Base-by-base conservation (phyloP, 2,888 invertebrate species). In the Himalopsyche tibetana region DNA sequence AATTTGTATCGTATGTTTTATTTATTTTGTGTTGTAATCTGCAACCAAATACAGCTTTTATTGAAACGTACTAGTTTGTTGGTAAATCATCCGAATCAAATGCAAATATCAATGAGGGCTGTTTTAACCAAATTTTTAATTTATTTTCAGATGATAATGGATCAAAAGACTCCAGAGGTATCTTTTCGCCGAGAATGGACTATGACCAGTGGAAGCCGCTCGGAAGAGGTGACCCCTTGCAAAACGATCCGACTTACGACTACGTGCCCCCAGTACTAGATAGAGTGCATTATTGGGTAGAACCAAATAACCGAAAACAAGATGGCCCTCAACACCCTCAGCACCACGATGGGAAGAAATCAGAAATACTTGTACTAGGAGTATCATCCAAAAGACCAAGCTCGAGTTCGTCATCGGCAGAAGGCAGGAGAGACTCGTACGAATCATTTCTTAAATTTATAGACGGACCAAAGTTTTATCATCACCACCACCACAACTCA, bases 131-230 rank as follows among this genome's bases (percentile, higher is more conserved):
- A 63, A 12, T 84, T n/a, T 80, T 38, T 55, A 82, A 83, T 69
- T 40, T 83, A 40, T 5, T 89, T 90, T 79, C 89, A 90, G 90
- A 89, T 88, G 89, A 89, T 74, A 82, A 85, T 79, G 86, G 88
- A 80, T 82, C 86, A 55, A 90, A 91, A 88, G 90, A 90, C 87
- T 88, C 89, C 3, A 89, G 91, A 83, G 91, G 92, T 12, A 91
- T 95, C 87, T 95, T 96, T 90, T 95, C 95, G 0, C 96, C 96
- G 0, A 94, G 96, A 17, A 95, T 96, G 94, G 96, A 97, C 90
- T 97, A 96, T 91, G 96, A 96, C 89, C 96, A 96, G 91, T 97
- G 97, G 97, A 96, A 96, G 88, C 97, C 97, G 0, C 93, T 97
- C 79, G 97, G 97, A 6, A 95, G 96, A 85, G 96, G 97, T 0